These are phyloP conservation scores for Falco rusticolus DNA, from an alignment of 2,797 vertebrate genomes.

Conservation along the genomic window DNA sequence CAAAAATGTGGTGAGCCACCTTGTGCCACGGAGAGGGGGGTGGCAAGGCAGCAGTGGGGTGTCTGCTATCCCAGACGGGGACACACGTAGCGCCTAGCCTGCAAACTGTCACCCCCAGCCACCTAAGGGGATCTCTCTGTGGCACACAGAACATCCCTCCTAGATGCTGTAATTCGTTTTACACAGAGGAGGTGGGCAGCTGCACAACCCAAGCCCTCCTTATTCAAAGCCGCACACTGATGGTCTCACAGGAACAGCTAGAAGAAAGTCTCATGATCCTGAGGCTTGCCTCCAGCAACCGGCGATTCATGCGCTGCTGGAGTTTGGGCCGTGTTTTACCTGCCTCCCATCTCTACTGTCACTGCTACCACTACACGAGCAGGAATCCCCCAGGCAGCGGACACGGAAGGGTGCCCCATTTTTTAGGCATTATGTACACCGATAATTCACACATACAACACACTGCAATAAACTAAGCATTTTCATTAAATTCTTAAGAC, in stretches of 20 bases:
- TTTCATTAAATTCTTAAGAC: neutral
- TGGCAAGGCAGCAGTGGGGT: neutral
- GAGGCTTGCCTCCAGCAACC: neutral
- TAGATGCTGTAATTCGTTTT: fast-evolving
- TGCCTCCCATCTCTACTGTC: neutral
- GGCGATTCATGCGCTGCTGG: fast-evolving
- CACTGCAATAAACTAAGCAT: neutral
- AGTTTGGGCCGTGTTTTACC: fast-evolving
- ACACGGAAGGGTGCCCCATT: fast-evolving
- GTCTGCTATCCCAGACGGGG: neutral
- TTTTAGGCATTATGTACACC: neutral
- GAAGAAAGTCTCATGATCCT: fast-evolving
- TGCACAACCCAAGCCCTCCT: neutral
- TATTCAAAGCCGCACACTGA: fast-evolving
- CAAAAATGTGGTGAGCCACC: neutral
- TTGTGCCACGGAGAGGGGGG: fast-evolving
- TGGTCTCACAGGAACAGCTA: neutral
- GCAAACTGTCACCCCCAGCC: neutral
- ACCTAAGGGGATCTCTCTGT: fast-evolving
- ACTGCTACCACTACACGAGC: fast-evolving
- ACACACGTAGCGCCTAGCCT: fast-evolving
- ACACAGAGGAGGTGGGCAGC: fast-evolving
- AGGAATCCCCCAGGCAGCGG: neutral
- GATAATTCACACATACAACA: neutral
- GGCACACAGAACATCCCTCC: neutral